phyloP scores from a whole-genome alignment of 2,797 vertebrate species.

The Alauda arvensis region DNA sequence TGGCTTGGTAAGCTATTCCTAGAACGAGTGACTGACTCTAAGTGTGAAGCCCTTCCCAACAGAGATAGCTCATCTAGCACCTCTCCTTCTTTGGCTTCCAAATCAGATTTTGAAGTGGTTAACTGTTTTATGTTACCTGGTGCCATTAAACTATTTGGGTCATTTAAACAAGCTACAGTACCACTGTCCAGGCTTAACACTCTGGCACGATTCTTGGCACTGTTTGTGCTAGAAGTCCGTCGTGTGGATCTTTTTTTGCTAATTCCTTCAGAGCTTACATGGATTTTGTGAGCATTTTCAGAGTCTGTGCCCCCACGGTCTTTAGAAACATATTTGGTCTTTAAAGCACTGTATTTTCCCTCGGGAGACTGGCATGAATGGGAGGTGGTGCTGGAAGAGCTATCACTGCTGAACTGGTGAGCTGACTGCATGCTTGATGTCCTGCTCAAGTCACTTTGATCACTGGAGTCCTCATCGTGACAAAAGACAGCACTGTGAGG shows the following conservation, averaged over 20 bases:
- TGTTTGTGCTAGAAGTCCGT: conserved; percentile 86
- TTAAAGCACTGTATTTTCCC: conserved; percentile 81
- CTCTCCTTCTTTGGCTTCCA: conserved; percentile 99
- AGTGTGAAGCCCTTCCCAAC: conserved; percentile 93
- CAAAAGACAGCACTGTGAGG: conserved; percentile 87
- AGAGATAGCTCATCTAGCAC: conserved; percentile 94
- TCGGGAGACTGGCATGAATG: conserved; percentile 92
- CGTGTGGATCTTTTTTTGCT: conserved; percentile 84
- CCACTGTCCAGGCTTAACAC: conserved; percentile 95
- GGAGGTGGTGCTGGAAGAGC: conserved; percentile 90
- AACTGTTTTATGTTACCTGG: conserved; percentile 86
- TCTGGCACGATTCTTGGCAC: conserved; percentile 90
- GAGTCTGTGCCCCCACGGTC: conserved; percentile 66
- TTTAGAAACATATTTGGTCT: conserved; percentile 77
- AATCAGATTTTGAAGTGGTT: conserved; percentile 97
- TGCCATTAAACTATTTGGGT: conserved; percentile 85
- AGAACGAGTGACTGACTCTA: conserved; percentile 97
- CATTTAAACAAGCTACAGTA: conserved; percentile 91
- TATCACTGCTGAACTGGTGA: conserved; percentile 91
- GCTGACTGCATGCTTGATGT: conserved; percentile 91
- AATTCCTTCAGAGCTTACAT: conserved; percentile 71
- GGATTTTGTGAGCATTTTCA: conserved; percentile 70
- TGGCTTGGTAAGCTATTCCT: conserved; percentile 96
- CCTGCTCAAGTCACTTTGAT: conserved; percentile 95
- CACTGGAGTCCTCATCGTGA: conserved; percentile 91